phyloP scores from a whole-genome alignment of 2,888 invertebrate species.

The Mythimna loreyi region DNA sequence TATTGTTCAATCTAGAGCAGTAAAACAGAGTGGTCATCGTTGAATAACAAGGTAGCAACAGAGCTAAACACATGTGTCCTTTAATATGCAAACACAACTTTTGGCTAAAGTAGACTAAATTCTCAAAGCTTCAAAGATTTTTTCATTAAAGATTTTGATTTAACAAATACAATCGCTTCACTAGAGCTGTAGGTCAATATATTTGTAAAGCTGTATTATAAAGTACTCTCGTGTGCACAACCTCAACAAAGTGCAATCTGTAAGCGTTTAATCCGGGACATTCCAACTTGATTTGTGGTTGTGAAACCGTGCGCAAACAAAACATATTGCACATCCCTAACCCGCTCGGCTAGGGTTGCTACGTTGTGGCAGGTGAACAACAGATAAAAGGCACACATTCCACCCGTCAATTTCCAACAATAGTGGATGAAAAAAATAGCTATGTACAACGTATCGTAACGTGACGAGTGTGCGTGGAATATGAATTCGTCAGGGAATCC shows the following conservation, averaged over 20 bases:
- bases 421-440: constrained; percentile 20
- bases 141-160: constrained; percentile 1
- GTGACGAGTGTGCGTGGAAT: constrained; percentile 3
- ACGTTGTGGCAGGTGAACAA: constrained; percentile 15
- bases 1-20: constrained; percentile 8
- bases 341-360: constrained; percentile 28
- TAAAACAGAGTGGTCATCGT: neutral
- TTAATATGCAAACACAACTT: constrained; percentile 14
- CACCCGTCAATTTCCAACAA: constrained; percentile 28
- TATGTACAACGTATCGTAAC: constrained; percentile 18
- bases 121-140: neutral
- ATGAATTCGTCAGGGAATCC: constrained; percentile 6
- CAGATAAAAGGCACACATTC: constrained; percentile 21
- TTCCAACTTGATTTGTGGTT: constrained; percentile 79
- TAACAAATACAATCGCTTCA: neutral
- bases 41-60: constrained; percentile 5
- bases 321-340: constrained; percentile 51
- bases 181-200: constrained; percentile 15
- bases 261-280: constrained; percentile 71
- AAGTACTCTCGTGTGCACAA: constrained; percentile 37
- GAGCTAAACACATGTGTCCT: constrained; percentile 8
- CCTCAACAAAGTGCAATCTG: constrained; percentile 67
- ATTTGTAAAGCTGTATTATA: constrained; percentile 24
- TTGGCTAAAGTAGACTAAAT: neutral
- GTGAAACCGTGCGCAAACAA: constrained; percentile 73